A percentile compares a stretch with the other conserved stretches of the same genome.
Evolutionary conservation across 2,797 vertebrate species (phyloP).

Genomic region (Monodelphis domestica): DNA sequence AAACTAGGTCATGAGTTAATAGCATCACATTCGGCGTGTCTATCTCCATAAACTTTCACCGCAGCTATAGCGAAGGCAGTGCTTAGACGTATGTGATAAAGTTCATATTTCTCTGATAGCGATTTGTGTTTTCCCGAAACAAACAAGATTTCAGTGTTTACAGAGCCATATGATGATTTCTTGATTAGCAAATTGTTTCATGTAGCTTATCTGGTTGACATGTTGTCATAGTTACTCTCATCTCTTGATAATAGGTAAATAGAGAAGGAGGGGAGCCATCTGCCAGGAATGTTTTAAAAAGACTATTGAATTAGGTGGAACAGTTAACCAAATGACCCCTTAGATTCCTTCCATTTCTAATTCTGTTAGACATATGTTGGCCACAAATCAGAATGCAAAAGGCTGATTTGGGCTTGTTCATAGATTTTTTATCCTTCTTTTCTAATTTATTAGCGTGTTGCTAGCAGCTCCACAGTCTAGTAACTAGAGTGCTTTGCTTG

Average conservation of each 20-base stretch:
- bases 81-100: not conserved
- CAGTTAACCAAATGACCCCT: not conserved
- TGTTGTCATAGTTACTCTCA: not conserved
- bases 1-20: not conserved
- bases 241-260: not conserved
- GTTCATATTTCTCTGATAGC: conserved; percentile 8
- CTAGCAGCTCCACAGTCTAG: not conserved
- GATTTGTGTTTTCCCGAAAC: not conserved
- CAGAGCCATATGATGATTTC: not conserved
- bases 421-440: not conserved
- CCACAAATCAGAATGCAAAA: not conserved
- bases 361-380: not conserved
- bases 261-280: not conserved
- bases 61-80: not conserved
- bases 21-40: not conserved
- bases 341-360: not conserved
- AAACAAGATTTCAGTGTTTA: not conserved
- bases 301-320: not conserved
- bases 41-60: not conserved
- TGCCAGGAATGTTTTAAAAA: not conserved
- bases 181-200: not conserved
- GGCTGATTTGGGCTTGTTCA: not conserved
- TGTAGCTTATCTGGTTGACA: not conserved
- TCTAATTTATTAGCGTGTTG: not conserved
- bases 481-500: not conserved